phyloP scores from a whole-genome alignment of 2,113 vertebrate genomes.

The Struthidea cinerea region DNA sequence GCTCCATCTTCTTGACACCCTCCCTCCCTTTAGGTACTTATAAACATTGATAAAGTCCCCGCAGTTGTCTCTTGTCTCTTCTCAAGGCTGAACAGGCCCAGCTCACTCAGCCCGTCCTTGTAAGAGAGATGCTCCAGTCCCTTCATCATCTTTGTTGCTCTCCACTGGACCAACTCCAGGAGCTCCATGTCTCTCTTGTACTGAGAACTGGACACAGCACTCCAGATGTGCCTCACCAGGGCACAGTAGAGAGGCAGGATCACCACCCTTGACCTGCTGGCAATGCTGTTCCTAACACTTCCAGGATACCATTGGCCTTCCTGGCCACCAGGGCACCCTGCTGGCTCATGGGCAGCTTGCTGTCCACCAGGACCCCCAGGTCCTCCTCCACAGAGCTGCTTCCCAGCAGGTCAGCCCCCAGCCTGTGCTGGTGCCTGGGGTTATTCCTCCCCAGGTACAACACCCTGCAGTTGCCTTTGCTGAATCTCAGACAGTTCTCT shows the following conservation, averaged over 20 bases:
- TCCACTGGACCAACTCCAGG: background rate
- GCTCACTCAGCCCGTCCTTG: background rate
- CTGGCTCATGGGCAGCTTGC: background rate
- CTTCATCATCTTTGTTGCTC: background rate
- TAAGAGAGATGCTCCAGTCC: background rate
- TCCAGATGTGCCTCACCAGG: background rate
- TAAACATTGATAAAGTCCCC: background rate
- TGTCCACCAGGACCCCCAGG: background rate
- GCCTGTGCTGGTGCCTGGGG: background rate
- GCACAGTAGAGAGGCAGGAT: background rate
- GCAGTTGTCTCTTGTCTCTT: background rate
- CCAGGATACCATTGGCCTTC: background rate
- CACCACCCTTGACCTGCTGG: background rate
- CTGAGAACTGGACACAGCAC: background rate
- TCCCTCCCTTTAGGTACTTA: background rate
- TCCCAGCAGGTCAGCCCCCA: background rate
- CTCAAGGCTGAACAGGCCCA: background rate
- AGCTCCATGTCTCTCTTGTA: background rate
- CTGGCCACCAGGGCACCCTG: background rate
- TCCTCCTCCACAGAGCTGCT: background rate
- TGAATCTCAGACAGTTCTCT: background rate
- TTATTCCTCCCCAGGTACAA: background rate
- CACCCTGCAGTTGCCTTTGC: background rate
- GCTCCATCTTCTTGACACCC: background rate
- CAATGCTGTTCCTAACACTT: background rate